Percentiles rank a stretch among this genome's conserved stretches.
phyloP scores from a whole-genome alignment of 2,888 invertebrate genomes.

The Adineta ricciae region DNA sequence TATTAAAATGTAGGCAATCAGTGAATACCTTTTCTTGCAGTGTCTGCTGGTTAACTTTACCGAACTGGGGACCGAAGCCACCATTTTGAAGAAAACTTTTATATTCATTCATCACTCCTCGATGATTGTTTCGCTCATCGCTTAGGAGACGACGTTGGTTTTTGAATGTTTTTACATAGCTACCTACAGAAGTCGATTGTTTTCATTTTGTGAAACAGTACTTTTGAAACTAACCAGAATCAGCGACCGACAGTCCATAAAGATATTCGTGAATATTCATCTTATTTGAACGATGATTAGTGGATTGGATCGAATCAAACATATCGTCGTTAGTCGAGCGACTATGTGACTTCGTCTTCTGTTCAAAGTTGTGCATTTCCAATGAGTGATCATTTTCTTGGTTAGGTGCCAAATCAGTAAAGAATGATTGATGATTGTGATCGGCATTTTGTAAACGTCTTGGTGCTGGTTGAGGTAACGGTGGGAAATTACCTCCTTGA shows the following conservation, averaged over 20 bases:
- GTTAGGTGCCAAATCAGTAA: not conserved
- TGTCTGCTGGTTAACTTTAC: not conserved
- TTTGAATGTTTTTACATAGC: conserved; percentile 9
- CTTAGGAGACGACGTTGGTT: not conserved
- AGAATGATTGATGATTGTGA: not conserved
- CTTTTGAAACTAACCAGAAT: not conserved
- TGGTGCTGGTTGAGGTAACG: not conserved
- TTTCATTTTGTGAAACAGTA: too few relatives aligned
- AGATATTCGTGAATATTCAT: conserved; percentile 1
- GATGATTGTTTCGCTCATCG: not conserved
- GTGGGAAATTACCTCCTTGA: not conserved
- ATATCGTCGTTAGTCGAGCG: not conserved
- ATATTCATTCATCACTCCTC: not conserved
- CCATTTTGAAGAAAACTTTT: not conserved
- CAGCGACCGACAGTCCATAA: not conserved
- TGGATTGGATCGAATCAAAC: not conserved
- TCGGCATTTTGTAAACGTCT: not conserved
- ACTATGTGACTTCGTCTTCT: not conserved
- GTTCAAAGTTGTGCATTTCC: not conserved
- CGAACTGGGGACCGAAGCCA: conserved; percentile 1
- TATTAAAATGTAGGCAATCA: not conserved
- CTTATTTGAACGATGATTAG: not conserved
- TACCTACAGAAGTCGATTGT: not conserved
- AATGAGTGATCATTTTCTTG: not conserved
- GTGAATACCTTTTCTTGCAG: not conserved